Percentiles rank a stretch among this genome's conserved stretches.
These are phyloP conservation scores for Rotaria socialis DNA, from an alignment of 2,888 invertebrate genomes.

Conservation along the genomic window DNA sequence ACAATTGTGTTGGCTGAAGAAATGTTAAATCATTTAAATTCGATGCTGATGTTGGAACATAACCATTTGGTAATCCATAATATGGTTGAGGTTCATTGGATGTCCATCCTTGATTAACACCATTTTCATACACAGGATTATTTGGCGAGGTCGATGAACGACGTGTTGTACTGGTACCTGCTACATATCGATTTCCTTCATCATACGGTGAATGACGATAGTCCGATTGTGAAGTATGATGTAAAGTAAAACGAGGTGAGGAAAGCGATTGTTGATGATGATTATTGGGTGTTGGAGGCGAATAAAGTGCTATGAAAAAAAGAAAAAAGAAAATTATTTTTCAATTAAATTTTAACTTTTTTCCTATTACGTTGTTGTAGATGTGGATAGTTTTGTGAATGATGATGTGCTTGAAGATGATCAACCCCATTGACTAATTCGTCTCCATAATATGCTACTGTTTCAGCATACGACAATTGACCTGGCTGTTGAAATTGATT, in stretches of 20 bases:
- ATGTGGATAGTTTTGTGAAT: not conserved
- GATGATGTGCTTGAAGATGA: conserved; percentile 7
- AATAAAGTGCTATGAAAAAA: not conserved
- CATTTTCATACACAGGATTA: not conserved
- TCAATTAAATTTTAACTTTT: no score
- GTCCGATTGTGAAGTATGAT: not conserved
- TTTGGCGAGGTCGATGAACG: not conserved
- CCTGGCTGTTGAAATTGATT: not conserved
- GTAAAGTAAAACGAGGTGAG: not conserved
- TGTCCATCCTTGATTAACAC: not conserved
- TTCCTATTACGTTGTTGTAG: not conserved
- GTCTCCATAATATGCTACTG: not conserved
- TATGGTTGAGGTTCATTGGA: not conserved
- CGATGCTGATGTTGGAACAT: not conserved
- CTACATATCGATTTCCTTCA: not conserved
- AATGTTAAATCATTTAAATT: conserved; percentile 23
- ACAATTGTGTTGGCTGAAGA: not conserved
- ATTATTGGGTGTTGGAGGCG: not conserved
- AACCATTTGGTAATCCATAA: not conserved
- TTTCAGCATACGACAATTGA: not conserved
- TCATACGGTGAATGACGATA: not conserved
- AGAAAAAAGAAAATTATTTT: not conserved
- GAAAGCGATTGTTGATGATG: not conserved
- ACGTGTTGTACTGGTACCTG: not conserved
- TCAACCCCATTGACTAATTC: not conserved